phyloP scores from a whole-genome alignment of 2,888 invertebrate genomes.

The Macrosoma leucophasiata region DNA sequence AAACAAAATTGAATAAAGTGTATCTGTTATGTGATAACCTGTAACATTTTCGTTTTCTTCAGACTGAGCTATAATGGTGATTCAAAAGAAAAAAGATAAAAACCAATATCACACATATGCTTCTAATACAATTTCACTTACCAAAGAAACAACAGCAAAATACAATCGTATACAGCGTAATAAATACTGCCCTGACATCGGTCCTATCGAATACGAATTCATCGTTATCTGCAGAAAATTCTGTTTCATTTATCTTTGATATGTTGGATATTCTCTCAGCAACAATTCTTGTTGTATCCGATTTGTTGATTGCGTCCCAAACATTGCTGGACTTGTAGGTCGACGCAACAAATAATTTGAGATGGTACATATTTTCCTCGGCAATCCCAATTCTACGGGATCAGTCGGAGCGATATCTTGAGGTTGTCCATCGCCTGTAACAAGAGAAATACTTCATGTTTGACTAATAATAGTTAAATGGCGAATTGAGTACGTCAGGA shows the following conservation, averaged over 20 bases:
- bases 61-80: too few species aligned
- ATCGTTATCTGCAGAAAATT: conserved; percentile 50
- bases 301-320: conserved; percentile 36
- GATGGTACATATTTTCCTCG: conserved; percentile 46
- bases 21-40: too few species aligned
- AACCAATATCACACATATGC: too few species aligned
- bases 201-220: conserved; percentile 86
- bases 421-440: conserved; percentile 44
- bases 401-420: conserved; percentile 10
- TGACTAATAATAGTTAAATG: too few species aligned
- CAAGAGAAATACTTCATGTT: conserved; percentile 27
- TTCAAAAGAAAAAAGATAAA: too few species aligned
- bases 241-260: conserved; percentile 41
- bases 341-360: conserved; percentile 40
- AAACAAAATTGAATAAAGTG: too few species aligned
- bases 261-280: conserved; percentile 32
- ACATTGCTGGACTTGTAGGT: conserved; percentile 37
- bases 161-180: conserved; percentile 84
- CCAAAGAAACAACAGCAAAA: conserved; percentile 90
- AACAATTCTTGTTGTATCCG: conserved; percentile 24
- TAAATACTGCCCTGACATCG: conserved; percentile 83
- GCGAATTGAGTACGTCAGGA: too few species aligned
- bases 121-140: conserved; percentile 62
- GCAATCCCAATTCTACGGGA: conserved; percentile 22
- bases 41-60: too few species aligned